Base-by-base conservation (phyloP, 35 echinoderm and acorn worm species). In the Strongylocentrotus purpuratus region DNA sequence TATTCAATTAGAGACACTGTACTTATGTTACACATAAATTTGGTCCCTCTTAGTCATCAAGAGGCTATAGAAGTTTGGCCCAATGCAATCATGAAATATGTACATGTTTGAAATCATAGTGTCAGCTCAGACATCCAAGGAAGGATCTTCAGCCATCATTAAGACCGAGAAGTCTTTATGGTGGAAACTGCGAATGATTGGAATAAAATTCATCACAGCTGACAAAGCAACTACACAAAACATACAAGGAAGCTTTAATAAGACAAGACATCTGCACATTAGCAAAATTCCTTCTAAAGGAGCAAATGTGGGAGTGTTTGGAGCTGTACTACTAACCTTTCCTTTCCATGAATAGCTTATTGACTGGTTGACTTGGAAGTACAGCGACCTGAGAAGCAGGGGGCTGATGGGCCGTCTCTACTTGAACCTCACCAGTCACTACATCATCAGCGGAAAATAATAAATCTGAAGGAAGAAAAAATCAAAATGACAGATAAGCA, bases 281-380 rank as follows among this genome's bases (percentile, higher is more conserved):
- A 1, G 35, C 35, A 41, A 41, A 41, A 41, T 41, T 41, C 35
- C 35, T 41, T 41, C 35, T 41, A 41, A 41, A 41, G 35, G 35
- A 41, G 35, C 35, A 41, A 41, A 41, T 41, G 35, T 41, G 35
- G 0, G 0, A 41, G 35, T 31, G 32, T 55, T 25, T 20, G 5
- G 4, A 18, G 7, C 20, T 32, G 65, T 28, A 22, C 25, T 47
- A 70, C 61, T 96, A 33, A 99, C 98, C 89, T 94, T 99, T 99
- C 90, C 98, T 96, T 55, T 99, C 97, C 97, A 98, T 99, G 47
- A 97, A 99, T 0, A 99, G 94, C 86, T 86, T 94, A 22, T 45
- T 61, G 31, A 97, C 97, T 48, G 98, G 98, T 88, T 98, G 98
- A 87, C 98, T 99, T 58, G 98, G 98, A 22, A 99, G 94, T 15